These are phyloP conservation scores for Synergus umbraculus DNA, from an alignment of 2,888 invertebrate genomes.

Conservation along the genomic window DNA sequence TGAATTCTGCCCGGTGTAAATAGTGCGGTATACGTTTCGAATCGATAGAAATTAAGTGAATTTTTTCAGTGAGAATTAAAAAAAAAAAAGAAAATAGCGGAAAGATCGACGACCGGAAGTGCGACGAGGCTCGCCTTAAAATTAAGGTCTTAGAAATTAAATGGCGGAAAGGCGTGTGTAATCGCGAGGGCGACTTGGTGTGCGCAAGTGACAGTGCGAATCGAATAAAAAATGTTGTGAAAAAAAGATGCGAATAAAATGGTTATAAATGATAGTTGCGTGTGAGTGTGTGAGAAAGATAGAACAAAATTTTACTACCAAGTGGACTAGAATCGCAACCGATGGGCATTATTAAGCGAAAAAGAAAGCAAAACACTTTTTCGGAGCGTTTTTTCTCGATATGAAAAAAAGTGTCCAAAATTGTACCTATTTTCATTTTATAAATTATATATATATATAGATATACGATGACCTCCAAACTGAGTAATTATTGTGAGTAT, in stretches of 20 bases:
- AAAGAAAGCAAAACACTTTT: constrained; percentile 68
- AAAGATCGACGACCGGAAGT: constrained; percentile 68
- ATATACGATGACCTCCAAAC: constrained; percentile 73
- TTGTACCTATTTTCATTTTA: constrained; percentile 78
- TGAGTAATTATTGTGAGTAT: constrained; percentile 69
- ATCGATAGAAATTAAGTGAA: constrained; percentile 35
- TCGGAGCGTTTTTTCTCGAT: constrained; percentile 76
- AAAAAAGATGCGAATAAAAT: constrained; percentile 34
- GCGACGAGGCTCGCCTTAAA: constrained; percentile 70
- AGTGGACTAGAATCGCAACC: constrained; percentile 78
- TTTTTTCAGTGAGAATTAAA: constrained; percentile 26
- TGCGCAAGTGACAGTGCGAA: constrained; percentile 55
- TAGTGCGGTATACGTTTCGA: constrained; percentile 55
- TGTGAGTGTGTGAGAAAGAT: constrained; percentile 55
- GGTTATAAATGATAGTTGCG: constrained; percentile 46
- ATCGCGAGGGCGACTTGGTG: constrained; percentile 61
- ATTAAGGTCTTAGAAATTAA: constrained; percentile 72
- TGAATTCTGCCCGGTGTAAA: constrained; percentile 58
- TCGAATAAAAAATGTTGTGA: constrained; percentile 47
- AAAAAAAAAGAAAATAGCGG: constrained; percentile 38
- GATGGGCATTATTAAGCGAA: constrained; percentile 76
- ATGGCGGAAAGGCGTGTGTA: constrained; percentile 65
- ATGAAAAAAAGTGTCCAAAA: constrained; percentile 75
- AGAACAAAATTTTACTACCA: constrained; percentile 76
- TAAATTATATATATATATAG: constrained; percentile 75